A percentile compares a stretch with the other conserved stretches of the same genome.
These are phyloP conservation scores for Agrochola lota DNA, from an alignment of 2,888 invertebrate genomes.

Conservation along the genomic window DNA sequence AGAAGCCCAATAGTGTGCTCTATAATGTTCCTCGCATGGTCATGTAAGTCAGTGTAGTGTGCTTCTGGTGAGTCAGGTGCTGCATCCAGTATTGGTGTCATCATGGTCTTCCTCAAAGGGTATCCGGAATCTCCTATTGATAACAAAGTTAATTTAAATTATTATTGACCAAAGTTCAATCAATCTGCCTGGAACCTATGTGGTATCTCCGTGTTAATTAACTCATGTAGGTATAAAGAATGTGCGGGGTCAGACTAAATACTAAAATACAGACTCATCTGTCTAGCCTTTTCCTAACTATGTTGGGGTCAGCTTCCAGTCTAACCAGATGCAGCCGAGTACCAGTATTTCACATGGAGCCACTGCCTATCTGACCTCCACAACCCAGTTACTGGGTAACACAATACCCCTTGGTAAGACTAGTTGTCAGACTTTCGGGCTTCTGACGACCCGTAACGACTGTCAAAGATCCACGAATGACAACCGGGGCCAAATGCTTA, in stretches of 20 bases:
- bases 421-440: too few species aligned
- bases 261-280: neutral
- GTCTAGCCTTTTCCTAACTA: too few species aligned
- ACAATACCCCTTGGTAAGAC: too few species aligned
- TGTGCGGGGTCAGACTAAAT: neutral
- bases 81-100: slow-evolving; percentile 1
- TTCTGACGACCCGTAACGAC: too few species aligned
- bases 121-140: slow-evolving; percentile 1
- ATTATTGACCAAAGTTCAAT: neutral
- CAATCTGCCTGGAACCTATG: neutral
- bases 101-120: neutral
- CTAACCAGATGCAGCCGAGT: too few species aligned
- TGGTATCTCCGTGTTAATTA: neutral
- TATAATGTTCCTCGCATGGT: neutral
- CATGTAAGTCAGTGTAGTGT: neutral
- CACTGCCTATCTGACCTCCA: too few species aligned
- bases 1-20: too few species aligned
- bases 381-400: too few species aligned
- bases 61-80: neutral
- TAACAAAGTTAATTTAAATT: neutral
- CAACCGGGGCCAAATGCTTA: too few species aligned
- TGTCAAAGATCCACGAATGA: too few species aligned
- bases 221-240: neutral
- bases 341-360: too few species aligned
- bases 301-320: too few species aligned